phyloP scores from a whole-genome alignment of 2,888 invertebrate species.

The Drosophila recens region DNA sequence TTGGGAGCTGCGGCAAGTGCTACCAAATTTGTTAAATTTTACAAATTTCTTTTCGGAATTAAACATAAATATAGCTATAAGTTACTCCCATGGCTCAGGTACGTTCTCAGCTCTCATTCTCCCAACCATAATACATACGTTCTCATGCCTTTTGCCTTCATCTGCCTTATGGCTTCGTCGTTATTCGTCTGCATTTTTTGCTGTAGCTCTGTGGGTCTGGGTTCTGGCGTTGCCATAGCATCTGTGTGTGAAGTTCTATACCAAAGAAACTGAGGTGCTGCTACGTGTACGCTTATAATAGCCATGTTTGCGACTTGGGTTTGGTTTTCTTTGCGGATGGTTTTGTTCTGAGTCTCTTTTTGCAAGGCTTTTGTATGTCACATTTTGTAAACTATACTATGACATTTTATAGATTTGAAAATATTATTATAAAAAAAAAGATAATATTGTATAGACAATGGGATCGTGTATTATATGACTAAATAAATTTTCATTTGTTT shows the following conservation, averaged over 20 bases:
- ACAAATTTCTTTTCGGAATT: conserved; percentile 64
- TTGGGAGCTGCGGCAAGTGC: conserved; percentile 49
- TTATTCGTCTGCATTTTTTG: conserved; percentile 4
- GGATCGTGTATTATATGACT: too few relatives aligned
- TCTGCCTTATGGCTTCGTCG: conserved; percentile 11
- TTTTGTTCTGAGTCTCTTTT: neutral
- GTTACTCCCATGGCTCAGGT: conserved; percentile 36
- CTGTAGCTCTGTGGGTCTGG: neutral
- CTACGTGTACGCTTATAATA: conserved; percentile 9
- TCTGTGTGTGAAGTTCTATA: conserved; percentile 24
- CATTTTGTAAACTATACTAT: neutral
- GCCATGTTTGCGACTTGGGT: conserved; percentile 2
- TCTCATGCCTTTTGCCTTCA: conserved; percentile 11
- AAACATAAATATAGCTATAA: conserved; percentile 67
- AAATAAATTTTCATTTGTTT: too few relatives aligned
- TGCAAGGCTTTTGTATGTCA: too few relatives aligned
- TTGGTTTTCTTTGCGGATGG: neutral
- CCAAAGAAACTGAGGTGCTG: neutral
- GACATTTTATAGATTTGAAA: neutral
- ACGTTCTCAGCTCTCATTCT: neutral
- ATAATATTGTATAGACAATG: too few relatives aligned
- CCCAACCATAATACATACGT: neutral
- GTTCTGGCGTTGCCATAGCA: conserved; percentile 20
- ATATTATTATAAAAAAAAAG: neutral
- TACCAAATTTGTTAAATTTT: conserved; percentile 52